These are phyloP conservation scores for Syngnathoides biaculeatus DNA, from an alignment of 2,113 vertebrate species.

Conservation along the genomic window DNA sequence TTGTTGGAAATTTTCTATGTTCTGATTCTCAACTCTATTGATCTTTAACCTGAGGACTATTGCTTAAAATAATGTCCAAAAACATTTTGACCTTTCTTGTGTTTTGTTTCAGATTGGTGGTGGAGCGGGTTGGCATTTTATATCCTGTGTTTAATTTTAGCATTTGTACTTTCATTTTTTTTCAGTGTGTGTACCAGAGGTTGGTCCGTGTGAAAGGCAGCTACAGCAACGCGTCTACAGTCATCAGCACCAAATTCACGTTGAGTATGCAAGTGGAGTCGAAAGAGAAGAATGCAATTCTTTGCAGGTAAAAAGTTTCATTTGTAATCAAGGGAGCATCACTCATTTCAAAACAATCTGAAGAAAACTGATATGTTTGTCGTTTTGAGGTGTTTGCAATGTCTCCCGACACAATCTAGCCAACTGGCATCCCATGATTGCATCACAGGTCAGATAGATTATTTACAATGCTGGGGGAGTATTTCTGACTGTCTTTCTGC, in stretches of 20 bases:
- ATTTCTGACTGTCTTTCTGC: constrained; percentile 61
- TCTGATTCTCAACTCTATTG: too few species aligned
- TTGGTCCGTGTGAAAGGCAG: constrained; percentile 47
- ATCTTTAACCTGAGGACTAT: too few species aligned
- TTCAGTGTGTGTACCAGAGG: constrained; percentile 70
- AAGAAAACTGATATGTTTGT: constrained; percentile 14
- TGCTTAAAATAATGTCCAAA: too few species aligned
- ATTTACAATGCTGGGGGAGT: constrained; percentile 60
- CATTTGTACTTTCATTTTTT: not conserved
- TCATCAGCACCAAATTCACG: constrained; percentile 67
- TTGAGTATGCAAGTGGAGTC: constrained; percentile 55
- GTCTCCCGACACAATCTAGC: constrained; percentile 41
- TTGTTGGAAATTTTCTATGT: too few species aligned
- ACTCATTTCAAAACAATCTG: not conserved
- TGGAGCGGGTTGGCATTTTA: too few species aligned
- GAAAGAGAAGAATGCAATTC: constrained; percentile 30
- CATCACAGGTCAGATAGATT: constrained; percentile 59
- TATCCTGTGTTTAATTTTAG: not conserved
- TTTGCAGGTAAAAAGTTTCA: constrained; percentile 63
- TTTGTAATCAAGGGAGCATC: constrained; percentile 4
- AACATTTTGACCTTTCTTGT: too few species aligned
- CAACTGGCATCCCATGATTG: constrained; percentile 48
- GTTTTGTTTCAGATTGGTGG: too few species aligned
- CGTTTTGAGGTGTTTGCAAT: constrained; percentile 21
- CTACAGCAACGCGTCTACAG: constrained; percentile 53